Conservation (phyloP, 2,888 invertebrate genomes). For the Idaea straminata region DNA sequence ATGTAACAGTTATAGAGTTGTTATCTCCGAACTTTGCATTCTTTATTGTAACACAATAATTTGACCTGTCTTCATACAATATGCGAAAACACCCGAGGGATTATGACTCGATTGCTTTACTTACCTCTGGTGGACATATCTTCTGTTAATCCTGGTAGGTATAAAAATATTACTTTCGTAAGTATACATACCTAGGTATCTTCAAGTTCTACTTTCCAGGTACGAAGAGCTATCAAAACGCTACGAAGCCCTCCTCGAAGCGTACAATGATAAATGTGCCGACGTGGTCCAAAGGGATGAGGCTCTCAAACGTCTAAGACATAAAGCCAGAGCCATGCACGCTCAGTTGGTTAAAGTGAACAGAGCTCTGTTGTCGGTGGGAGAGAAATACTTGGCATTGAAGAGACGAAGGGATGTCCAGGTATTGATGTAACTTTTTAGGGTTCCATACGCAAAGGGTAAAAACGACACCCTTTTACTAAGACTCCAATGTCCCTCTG, state of each 20-base stretch:
- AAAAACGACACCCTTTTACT: too few species aligned
- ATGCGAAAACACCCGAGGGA: too few species aligned
- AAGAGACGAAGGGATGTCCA: conserved; percentile 47
- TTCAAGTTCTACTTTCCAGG: conserved; percentile 32
- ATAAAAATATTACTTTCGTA: too few species aligned
- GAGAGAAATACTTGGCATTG: conserved; percentile 59
- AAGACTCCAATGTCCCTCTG: not conserved
- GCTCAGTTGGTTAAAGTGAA: conserved; percentile 52
- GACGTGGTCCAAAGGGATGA: conserved; percentile 41
- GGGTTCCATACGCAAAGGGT: too few species aligned
- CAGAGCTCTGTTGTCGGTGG: conserved; percentile 50
- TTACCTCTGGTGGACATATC: too few species aligned
- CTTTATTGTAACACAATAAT: too few species aligned
- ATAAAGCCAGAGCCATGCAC: conserved; percentile 38
- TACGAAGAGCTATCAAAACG: conserved; percentile 66
- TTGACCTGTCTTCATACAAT: too few species aligned
- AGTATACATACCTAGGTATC: not conserved
- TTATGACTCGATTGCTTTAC: too few species aligned
- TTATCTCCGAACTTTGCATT: too few species aligned
- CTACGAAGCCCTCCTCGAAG: conserved; percentile 53
- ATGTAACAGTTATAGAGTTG: too few species aligned
- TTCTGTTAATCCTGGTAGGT: too few species aligned
- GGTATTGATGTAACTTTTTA: conserved; percentile 33
- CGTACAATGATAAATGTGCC: conserved; percentile 52
- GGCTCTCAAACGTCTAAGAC: conserved; percentile 38